Base-by-base conservation (phyloP, 2,113 vertebrate species). In the Platysternon megacephalum region DNA sequence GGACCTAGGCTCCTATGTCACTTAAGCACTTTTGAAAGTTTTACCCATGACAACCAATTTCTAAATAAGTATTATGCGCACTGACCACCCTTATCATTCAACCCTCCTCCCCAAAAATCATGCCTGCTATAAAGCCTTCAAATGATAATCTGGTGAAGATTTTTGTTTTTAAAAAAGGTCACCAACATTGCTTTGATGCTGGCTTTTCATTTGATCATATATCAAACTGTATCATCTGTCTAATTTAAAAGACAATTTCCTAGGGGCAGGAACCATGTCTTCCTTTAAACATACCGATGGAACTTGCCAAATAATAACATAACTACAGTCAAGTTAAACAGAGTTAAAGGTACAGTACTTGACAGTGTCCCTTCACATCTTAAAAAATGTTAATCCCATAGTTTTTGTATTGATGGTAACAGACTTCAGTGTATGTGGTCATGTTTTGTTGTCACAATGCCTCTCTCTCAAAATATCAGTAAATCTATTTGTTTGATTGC, bases 321-420 rank as follows among this genome's bases (percentile, higher is more conserved):
- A 74, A 32, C n/a, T 65, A n/a, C 32, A 65, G 11, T 76, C 22
- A 76, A 76, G 39, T 76, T 76, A 74, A 74, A 42, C n/a, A 74
- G 4, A 39, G 21, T 22, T 22, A 76, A 44, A 42, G 6, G 39
- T 76, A 68, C 16, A n/a, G 61, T n/a, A n/a, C 22, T 44, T 76
- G 72, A 76, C 72, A 44, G 39, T 44, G 39, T 44, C 39, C 39
- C 22, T 74, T 42, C 44, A 35, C 3, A 49, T 2, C 21, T 1
- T 5, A 55, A 0, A 0, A 76, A 3, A 8, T 82, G 12, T n/a
- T 19, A 3, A 68, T 68, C 89, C 53, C 2, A 44, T 24, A 28
- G 8, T 61, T 68, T 86, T 7, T 91, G 2, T 58, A 95, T 93
- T 49, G 91, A 79, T 5, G 35, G 35, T 35, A 11, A 22, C 1